Base-by-base conservation (phyloP, 2,888 invertebrate genomes). In the Acleris holmiana region DNA sequence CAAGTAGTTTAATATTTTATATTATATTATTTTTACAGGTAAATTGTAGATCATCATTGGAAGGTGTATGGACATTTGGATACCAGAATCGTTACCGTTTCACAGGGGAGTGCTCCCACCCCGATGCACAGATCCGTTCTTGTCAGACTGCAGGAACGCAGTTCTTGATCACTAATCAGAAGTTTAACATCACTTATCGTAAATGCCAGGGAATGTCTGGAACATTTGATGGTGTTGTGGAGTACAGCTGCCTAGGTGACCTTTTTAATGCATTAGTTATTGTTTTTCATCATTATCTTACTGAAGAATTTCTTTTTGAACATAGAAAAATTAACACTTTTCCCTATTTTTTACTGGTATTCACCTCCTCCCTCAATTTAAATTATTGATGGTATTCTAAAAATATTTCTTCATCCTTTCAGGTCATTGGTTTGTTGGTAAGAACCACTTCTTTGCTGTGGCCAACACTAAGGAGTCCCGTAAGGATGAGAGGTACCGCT, bases 361-460 rank as follows among this genome's bases (percentile, higher is more conserved):
- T 41, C 40, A 41, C 4, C 15, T 15, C 4, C 15, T 1, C 4
- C 40, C 10, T 15, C 2, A 41, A 41, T 41, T 15, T 15, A 2
- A 41, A 15, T 15, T 25, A 8, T 7, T 2, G 25, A 7, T 25
- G 7, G 25, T 7, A 1, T 8, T 3, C 4, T 25, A 25, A 2
- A 35, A 35, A n/a, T 6, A 17, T 47, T 47, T 0, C n/a, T n/a
- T 10, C 10, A 18, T 40, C 13, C 58, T 48, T 81, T 82, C 67
- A 93, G 93, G 98, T 1, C 98, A 98, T 92, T 98, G 98, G 98
- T 98, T 98, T 87, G 96, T 98, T 25, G 97, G 96, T 15, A 98
- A 98, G 81, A 98, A 99, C 88, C 98, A 98, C 79, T 99, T 96
- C 85, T 98, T 99, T 87, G 99, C 98, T 61, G 98, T 99, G n/a